A percentile compares a stretch with the other conserved stretches of the same genome.
These are phyloP conservation scores for Sebastes ruberrimus DNA, from an alignment of 2,797 vertebrate species.

Conservation along the genomic window DNA sequence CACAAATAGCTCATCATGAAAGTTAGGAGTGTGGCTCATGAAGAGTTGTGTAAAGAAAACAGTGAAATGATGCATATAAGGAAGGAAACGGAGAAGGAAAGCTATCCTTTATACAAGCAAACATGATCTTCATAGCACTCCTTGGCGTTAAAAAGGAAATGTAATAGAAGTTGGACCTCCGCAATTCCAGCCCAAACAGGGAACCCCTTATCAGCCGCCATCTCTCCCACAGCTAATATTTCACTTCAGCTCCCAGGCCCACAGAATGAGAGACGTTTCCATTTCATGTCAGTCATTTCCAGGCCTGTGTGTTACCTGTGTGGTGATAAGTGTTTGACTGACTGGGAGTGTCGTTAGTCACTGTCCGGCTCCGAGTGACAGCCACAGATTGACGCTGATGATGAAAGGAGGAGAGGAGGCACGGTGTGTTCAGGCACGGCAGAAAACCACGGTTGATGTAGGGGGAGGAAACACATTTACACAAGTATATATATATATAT, in stretches of 20 bases:
- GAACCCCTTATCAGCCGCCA: slow-evolving; percentile 72
- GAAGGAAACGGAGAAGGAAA: background rate
- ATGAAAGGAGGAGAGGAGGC: slow-evolving; percentile 54
- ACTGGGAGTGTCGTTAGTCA: slow-evolving; percentile 83
- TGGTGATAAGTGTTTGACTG: slow-evolving; percentile 85
- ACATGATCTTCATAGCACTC: slow-evolving; percentile 17
- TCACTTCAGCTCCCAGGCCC: slow-evolving; percentile 73
- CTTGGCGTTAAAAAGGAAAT: slow-evolving; percentile 56
- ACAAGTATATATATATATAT: background rate
- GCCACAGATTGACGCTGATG: slow-evolving; percentile 74
- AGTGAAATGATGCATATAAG: background rate
- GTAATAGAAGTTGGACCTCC: slow-evolving; percentile 72
- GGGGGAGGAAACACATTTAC: slow-evolving; percentile 10
- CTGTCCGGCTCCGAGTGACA: slow-evolving; percentile 76
- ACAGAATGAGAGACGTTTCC: slow-evolving; percentile 82
- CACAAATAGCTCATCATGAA: slow-evolving; percentile 12
- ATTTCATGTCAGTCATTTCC: slow-evolving; percentile 84
- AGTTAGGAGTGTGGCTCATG: background rate
- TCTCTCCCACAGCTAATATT: slow-evolving; percentile 80
- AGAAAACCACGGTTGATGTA: background rate
- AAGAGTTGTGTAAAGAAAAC: background rate
- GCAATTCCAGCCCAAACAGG: slow-evolving; percentile 68
- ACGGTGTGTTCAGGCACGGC: slow-evolving; percentile 24
- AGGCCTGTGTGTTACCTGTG: slow-evolving; percentile 81
- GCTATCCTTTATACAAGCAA: slow-evolving; percentile 19